Conservation (phyloP, 1,140 invertebrate species). For the Orchestia grillus region DNA sequence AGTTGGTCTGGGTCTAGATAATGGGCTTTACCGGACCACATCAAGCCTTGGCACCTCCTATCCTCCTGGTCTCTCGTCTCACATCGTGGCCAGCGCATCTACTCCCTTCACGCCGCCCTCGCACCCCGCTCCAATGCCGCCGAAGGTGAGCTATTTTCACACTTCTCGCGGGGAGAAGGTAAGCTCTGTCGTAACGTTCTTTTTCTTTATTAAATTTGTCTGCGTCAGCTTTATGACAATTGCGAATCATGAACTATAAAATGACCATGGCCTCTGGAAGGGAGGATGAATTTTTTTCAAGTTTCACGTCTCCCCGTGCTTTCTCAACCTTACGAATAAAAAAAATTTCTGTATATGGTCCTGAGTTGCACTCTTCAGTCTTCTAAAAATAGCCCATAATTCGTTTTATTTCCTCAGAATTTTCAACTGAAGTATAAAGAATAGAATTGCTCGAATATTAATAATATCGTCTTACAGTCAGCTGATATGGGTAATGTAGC, state of each 20-base stretch:
- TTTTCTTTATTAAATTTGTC: neutral
- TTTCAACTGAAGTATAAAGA: no score
- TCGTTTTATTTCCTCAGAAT: no score
- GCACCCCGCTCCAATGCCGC: slow-evolving; percentile 85
- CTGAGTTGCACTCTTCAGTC: no score
- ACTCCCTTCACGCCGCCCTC: slow-evolving; percentile 85
- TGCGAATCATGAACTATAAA: neutral
- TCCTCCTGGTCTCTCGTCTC: slow-evolving; percentile 85
- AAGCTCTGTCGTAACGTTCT: neutral
- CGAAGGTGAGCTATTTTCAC: slow-evolving; percentile 80
- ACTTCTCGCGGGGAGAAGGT: neutral
- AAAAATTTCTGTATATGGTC: no score
- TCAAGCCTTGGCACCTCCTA: slow-evolving; percentile 74
- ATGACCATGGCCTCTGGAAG: neutral
- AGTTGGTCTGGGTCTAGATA: slow-evolving; percentile 80
- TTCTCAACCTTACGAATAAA: no score
- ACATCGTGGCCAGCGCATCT: slow-evolving; percentile 81
- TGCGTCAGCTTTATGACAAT: neutral
- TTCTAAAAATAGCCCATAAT: no score
- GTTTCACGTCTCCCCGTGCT: no score
- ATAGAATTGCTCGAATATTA: neutral
- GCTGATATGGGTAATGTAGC: neutral
- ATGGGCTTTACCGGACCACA: slow-evolving; percentile 84
- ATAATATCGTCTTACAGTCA: neutral
- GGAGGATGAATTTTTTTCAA: no score